These are phyloP conservation scores for Petroica traversi DNA, from an alignment of 2,113 vertebrate species.

Conservation along the genomic window DNA sequence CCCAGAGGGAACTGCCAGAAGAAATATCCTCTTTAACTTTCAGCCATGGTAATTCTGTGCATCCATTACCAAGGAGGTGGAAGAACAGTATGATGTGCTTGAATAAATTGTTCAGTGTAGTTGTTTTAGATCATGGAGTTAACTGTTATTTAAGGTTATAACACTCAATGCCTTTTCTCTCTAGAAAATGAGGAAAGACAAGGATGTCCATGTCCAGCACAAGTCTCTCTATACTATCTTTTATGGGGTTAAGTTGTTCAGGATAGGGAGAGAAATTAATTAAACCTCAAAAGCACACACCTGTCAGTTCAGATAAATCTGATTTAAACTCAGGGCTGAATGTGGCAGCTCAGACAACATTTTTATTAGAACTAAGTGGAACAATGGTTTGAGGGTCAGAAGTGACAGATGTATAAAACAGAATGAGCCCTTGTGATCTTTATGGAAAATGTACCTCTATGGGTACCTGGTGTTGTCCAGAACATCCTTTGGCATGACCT, in stretches of 20 bases:
- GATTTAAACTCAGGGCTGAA: background rate
- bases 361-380: background rate
- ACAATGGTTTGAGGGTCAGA: background rate
- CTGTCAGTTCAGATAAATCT: background rate
- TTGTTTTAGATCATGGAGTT: background rate
- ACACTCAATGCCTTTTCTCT: background rate
- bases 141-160: background rate
- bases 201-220: background rate
- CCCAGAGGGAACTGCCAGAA: conserved; percentile 32
- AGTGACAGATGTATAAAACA: background rate
- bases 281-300: background rate
- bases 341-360: background rate
- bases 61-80: conserved; percentile 46
- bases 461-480: background rate
- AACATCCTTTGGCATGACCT: background rate
- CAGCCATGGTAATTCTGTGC: background rate
- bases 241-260: background rate
- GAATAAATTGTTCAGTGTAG: background rate
- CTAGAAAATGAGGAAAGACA: background rate
- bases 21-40: conserved; percentile 45
- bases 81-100: background rate
- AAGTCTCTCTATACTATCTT: background rate
- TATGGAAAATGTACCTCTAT: background rate
- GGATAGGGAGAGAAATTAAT: background rate
- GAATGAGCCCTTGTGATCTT: background rate